Percentiles rank a stretch among this genome's conserved stretches.
Conservation (phyloP, 2,888 invertebrate species). For the Leptopilina syphax region DNA sequence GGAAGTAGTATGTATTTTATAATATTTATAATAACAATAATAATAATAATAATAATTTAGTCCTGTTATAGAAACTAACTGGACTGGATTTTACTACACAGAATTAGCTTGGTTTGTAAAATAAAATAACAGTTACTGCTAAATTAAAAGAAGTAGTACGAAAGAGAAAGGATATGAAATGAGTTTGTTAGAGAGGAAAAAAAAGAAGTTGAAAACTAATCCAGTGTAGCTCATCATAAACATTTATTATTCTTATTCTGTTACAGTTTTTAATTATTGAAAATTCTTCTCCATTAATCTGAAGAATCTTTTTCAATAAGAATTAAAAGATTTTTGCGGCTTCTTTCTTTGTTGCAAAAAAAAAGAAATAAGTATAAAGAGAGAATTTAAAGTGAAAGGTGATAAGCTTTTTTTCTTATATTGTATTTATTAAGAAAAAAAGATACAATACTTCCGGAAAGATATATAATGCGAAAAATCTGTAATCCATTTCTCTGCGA, state of each 20-base stretch:
- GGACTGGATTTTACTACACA: constrained; percentile 17
- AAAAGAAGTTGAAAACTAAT: constrained; percentile 21
- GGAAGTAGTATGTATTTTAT: neutral
- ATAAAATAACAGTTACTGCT: constrained; percentile 7
- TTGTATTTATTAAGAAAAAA: no score
- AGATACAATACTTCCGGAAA: no score
- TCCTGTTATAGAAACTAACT: constrained; percentile 13
- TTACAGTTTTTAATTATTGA: neutral
- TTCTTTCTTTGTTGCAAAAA: no score
- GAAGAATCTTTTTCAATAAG: no score
- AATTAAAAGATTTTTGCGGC: no score
- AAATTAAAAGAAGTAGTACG: constrained; percentile 32
- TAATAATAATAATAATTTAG: constrained; percentile 10
- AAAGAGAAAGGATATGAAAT: constrained; percentile 39
- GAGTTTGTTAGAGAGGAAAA: constrained; percentile 3
- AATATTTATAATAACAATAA: neutral
- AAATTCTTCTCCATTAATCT: no score
- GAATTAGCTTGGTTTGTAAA: neutral
- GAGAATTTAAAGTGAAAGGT: no score
- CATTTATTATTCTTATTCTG: neutral
- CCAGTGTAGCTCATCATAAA: neutral
- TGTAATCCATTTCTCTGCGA: no score
- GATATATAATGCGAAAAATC: no score
- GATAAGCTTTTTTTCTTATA: no score
- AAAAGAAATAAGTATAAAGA: no score